A percentile compares a stretch with the other conserved stretches of the same genome.
Evolutionary conservation across 2,113 vertebrate genomes (phyloP).

Genomic region (Oryzias melastigma): DNA sequence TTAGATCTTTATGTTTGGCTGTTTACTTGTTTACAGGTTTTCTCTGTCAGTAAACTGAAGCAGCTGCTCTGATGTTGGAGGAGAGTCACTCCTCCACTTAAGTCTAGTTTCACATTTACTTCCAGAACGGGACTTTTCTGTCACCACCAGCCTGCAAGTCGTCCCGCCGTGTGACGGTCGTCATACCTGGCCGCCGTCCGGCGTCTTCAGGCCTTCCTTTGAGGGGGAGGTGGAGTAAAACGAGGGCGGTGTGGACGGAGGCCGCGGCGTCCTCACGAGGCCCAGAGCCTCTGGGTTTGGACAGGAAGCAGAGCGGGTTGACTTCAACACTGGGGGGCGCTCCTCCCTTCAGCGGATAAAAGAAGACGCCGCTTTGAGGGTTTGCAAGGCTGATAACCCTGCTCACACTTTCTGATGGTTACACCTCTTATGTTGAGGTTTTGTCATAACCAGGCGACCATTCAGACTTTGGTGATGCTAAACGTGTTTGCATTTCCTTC

Average conservation of each 20-base stretch:
- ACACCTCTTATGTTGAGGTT: slow-evolving; percentile 1
- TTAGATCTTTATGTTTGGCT: too few relatives aligned
- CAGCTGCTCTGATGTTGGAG: too few relatives aligned
- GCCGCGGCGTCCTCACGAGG: slow-evolving; percentile 13
- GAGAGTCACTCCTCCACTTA: too few relatives aligned
- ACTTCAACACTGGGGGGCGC: background rate
- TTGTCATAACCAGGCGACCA: slow-evolving; percentile 21
- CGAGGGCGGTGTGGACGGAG: slow-evolving; percentile 23
- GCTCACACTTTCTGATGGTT: slow-evolving; percentile 17
- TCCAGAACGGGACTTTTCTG: too few relatives aligned
- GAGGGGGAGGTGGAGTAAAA: background rate
- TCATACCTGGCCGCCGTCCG: slow-evolving; percentile 23
- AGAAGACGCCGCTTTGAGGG: background rate
- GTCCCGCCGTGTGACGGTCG: background rate
- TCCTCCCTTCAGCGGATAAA: background rate
- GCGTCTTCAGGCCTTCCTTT: background rate
- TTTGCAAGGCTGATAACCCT: slow-evolving; percentile 7
- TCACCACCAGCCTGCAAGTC: too few relatives aligned
- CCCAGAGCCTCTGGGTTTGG: slow-evolving; percentile 49
- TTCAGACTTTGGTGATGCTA: slow-evolving; percentile 5
- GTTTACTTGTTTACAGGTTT: too few relatives aligned
- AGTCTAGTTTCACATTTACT: too few relatives aligned
- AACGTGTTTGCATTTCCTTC: slow-evolving; percentile 10
- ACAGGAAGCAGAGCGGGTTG: slow-evolving; percentile 59
- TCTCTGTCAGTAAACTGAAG: too few relatives aligned